Base-by-base conservation (phyloP, 1,140 invertebrate genomes). In the Aphaenogaster ashmeadi region DNA sequence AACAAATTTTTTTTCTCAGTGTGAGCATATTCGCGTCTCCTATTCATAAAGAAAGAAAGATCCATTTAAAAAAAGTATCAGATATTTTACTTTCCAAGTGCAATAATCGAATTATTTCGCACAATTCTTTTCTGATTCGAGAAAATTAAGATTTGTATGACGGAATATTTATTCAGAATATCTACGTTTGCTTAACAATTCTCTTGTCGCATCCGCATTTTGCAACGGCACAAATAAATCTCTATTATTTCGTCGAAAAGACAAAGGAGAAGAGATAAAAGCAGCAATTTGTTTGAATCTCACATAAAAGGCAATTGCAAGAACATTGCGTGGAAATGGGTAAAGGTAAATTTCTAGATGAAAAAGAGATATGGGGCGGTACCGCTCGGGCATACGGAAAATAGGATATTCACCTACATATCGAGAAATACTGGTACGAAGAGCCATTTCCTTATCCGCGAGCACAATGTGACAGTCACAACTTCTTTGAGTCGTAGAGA, bases 321-420 rank as follows among this genome's bases (percentile, higher is more conserved):
- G 80, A 60, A 38, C 54, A 62, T 84, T n/a, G 54, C 18, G 13
- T 84, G 56, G 56, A 75, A 84, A 84, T 84, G 56, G 27, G 41
- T n/a, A 47, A 74, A 60, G 41, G 69, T 84, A 84, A 84, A 84
- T 74, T 75, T 84, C 54, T 62, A 74, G 54, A 84, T 84, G 80
- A 84, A 75, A 75, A 75, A 60, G 64, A 56, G n/a, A 75, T 84
- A 74, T 33, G 80, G 13, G n/a, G 27, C 33, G 27, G 18, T 36
- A 5, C 41, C 54, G 18, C 11, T 8, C 21, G 8, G 9, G 38
- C 47, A 18, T 60, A 38, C 38, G 41, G 56, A 74, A 84, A 84
- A 75, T 84, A 36, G n/a, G 27, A 83, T 83, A 38, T 27, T 13
- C 50, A 56, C 18, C 41, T 72, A 69, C 38, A 60, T 74, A 84